Evolutionary conservation across 2,888 invertebrate genomes (phyloP).

Genomic region (Cenopis cana): DNA sequence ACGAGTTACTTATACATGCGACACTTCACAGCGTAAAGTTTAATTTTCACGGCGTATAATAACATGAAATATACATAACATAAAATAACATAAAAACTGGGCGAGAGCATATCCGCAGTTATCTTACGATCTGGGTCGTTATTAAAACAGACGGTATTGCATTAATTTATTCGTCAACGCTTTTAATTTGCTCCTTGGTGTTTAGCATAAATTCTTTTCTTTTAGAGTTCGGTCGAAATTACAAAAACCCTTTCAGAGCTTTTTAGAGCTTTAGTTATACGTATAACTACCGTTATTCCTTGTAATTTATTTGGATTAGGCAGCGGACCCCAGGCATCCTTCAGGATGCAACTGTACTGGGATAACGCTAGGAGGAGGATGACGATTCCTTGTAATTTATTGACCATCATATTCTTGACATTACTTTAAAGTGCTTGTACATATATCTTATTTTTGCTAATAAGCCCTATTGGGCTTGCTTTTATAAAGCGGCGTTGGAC

Average conservation of each 20-base stretch:
- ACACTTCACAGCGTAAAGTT: neutral
- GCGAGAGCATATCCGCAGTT: slow-evolving; percentile 55
- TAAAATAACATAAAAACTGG: slow-evolving; percentile 26
- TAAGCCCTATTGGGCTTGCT: no score
- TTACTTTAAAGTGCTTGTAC: no score
- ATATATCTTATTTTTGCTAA: no score
- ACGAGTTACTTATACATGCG: neutral
- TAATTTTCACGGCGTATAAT: neutral
- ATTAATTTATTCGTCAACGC: slow-evolving; percentile 77
- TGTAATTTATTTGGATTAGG: no score
- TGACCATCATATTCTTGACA: no score
- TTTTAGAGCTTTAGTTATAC: slow-evolving; percentile 49
- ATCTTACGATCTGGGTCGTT: slow-evolving; percentile 57
- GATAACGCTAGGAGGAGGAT: no score
- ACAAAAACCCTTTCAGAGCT: slow-evolving; percentile 44
- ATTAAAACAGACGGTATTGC: slow-evolving; percentile 80
- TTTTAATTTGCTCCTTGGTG: slow-evolving; percentile 81
- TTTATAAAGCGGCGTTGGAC: no score
- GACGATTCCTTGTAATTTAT: no score
- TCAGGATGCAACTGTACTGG: no score
- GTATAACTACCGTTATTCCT: no score
- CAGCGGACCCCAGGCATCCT: no score
- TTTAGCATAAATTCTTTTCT: slow-evolving; percentile 82
- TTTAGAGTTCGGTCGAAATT: slow-evolving; percentile 47
- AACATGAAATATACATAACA: neutral